Evolutionary conservation across 2,888 invertebrate species (phyloP).

Genomic region (Eilema depressum): DNA sequence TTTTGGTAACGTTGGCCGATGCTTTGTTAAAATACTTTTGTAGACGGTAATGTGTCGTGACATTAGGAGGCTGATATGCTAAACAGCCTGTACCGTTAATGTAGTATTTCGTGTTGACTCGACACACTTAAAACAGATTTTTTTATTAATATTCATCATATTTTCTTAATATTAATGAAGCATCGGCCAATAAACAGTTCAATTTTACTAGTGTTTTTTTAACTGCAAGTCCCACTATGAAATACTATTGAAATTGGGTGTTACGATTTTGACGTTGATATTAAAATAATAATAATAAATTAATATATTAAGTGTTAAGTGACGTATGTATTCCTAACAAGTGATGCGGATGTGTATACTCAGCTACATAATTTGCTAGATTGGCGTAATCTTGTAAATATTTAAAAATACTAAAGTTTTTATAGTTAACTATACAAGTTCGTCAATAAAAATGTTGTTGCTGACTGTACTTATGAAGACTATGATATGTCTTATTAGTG

Average conservation of each 20-base stretch:
- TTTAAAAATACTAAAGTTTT: constrained; percentile 31
- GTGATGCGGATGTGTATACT: constrained; percentile 64
- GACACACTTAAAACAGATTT: background rate
- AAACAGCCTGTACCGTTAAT: background rate
- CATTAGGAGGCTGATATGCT: background rate
- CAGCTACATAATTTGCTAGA: constrained; percentile 54
- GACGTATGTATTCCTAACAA: constrained; percentile 78
- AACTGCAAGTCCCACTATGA: constrained; percentile 51
- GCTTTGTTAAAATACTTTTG: constrained; percentile 61
- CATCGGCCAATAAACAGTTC: constrained; percentile 64
- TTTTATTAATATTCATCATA: background rate
- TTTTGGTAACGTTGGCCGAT: constrained; percentile 66
- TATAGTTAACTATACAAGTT: constrained; percentile 32
- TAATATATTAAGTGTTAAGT: constrained; percentile 77
- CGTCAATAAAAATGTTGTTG: constrained; percentile 40
- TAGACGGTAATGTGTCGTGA: constrained; percentile 7
- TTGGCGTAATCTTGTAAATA: constrained; percentile 49
- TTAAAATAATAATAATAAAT: constrained; percentile 78
- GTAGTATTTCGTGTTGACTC: background rate
- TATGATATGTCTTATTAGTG: constrained; percentile 65
- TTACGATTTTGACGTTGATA: constrained; percentile 68
- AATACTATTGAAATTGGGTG: constrained; percentile 72
- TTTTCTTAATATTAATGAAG: constrained; percentile 45
- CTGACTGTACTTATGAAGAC: constrained; percentile 52
- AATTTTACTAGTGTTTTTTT: constrained; percentile 70